Conservation (phyloP, 2,113 vertebrate genomes). For the Onychostruthus taczanowskii region DNA sequence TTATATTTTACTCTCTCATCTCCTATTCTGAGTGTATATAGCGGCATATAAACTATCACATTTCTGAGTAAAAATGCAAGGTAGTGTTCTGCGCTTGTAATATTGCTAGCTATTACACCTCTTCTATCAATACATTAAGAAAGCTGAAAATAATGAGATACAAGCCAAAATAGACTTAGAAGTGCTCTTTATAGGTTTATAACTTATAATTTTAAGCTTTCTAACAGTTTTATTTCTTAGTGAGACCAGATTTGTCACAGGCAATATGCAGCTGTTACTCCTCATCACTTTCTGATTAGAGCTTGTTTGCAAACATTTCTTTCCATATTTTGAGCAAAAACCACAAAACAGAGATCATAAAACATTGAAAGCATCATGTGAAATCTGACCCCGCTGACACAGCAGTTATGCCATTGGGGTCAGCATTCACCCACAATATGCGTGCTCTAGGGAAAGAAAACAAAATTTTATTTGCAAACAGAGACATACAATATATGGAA, state of each 20-base stretch:
- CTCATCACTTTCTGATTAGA: neutral
- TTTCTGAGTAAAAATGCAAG: neutral
- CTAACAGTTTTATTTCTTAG: neutral
- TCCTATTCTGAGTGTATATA: neutral
- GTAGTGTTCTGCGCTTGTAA: neutral
- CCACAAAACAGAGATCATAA: neutral
- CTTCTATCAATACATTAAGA: neutral
- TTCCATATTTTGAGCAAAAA: neutral
- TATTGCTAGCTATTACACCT: neutral
- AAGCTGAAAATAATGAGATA: neutral
- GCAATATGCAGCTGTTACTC: neutral
- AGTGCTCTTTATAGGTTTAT: neutral
- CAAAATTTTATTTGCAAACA: neutral
- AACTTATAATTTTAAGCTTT: neutral
- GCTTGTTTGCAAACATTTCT: neutral
- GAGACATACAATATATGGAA: neutral
- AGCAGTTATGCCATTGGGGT: neutral
- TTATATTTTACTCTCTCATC: neutral
- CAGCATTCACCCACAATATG: neutral
- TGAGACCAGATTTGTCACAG: neutral
- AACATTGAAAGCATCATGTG: neutral
- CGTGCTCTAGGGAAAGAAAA: neutral
- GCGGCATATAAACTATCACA: neutral
- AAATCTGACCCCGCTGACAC: neutral
- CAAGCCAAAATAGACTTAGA: neutral